Percentiles rank a stretch among this genome's conserved stretches.
Conservation (phyloP, 2,113 vertebrate species). For the Vulpes lagopus region DNA sequence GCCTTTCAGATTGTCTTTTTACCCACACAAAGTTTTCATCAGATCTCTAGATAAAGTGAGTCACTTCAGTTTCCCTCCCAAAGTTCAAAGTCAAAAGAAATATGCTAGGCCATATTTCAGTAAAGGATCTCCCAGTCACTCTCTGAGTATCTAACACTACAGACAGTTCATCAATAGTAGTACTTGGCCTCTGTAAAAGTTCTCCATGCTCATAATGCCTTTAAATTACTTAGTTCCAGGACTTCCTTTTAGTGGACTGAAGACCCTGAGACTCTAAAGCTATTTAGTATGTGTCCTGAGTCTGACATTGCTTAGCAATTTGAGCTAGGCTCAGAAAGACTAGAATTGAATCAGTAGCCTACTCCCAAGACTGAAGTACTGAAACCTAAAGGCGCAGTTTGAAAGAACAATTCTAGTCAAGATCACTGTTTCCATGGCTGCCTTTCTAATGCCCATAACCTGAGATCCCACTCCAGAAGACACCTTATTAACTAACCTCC, state of each 20-base stretch:
- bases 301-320: constrained; percentile 43
- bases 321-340: constrained; percentile 34
- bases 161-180: neutral
- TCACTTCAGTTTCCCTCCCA: neutral
- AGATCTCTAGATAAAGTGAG: neutral
- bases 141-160: neutral
- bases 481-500: neutral
- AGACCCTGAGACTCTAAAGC: constrained; percentile 55
- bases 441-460: neutral
- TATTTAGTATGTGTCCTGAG: constrained; percentile 41
- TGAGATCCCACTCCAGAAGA: neutral
- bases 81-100: neutral
- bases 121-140: neutral
- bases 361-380: neutral
- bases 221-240: constrained; percentile 67
- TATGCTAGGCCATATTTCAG: neutral
- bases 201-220: neutral
- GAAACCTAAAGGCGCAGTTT: neutral
- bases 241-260: constrained; percentile 70
- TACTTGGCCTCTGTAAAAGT: constrained; percentile 45
- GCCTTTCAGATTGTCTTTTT: neutral
- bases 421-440: neutral
- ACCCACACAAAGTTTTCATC: neutral
- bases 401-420: constrained; percentile 35
- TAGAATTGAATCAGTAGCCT: constrained; percentile 61